Base-by-base conservation (phyloP, 2,888 invertebrate species). In the Temnothorax ravouxi region DNA sequence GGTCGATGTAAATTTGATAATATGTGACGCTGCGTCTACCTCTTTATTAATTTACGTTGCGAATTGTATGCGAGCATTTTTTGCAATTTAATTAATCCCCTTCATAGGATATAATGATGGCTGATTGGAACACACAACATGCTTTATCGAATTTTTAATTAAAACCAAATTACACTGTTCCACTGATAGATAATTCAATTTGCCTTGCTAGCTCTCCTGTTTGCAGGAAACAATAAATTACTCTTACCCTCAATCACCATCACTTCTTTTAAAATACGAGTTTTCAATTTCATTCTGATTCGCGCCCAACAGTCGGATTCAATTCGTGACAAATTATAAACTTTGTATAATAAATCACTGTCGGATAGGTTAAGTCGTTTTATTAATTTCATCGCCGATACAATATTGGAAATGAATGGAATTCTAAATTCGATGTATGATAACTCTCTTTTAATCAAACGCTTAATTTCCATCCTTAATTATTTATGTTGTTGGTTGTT, bases 81-180 rank as follows among this genome's bases (percentile, higher is more conserved):
- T 54, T 11, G 29, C 15, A 44, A 67, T 67, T 67, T 66, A 54
- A 77, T 77, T 67, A 56, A 56, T 29, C 3, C 38, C 67, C 21
- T 67, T 77, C 18, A 66, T 41, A 66, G 25, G 15, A 56, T 44
- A 56, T 77, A 77, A 77, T 67, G 44, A 67, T n/a, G 56, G 15
- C 29, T 69, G 69, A 77, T 77, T 56, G 69, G 44, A 56, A 56
- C 44, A 67, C n/a, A 18, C 47, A 34, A 54, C 15, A 54, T 21
- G n/a, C 54, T 77, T 77, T 67, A 77, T 77, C 67, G 54, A 77
- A 77, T 67, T 77, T 77, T 77, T 67, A 77, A 77, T 77, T 67
- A 77, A 77, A 77, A 34, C 15, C 44, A n/a, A 67, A 67, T 77
- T 77, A 77, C 56, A 72, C 29, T 34, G 29, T 54, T 44, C 56